These are phyloP conservation scores for Nesogale talazaci DNA, from an alignment of 2,113 vertebrate genomes.

Conservation along the genomic window DNA sequence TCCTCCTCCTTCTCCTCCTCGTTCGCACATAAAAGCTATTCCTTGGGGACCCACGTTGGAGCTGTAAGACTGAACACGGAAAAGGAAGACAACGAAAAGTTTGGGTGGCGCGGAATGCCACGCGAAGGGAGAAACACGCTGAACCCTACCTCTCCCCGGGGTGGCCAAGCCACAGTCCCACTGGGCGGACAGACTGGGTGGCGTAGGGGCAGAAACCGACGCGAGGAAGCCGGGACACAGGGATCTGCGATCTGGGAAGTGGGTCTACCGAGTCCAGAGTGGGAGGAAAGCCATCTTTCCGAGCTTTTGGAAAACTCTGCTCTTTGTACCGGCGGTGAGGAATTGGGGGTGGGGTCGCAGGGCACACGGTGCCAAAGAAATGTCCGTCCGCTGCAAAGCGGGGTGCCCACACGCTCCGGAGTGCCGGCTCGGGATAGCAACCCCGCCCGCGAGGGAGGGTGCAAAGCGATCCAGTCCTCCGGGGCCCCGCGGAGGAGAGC, in stretches of 20 bases:
- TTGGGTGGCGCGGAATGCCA: not conserved
- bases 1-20: not conserved
- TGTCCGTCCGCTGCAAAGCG: not conserved
- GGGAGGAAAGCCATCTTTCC: conserved; percentile 8
- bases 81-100: conserved; percentile 54
- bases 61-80: not conserved
- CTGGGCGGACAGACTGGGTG: not conserved
- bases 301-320: conserved; percentile 13
- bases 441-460: not conserved
- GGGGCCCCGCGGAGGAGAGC: not conserved
- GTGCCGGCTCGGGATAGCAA: not conserved
- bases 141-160: not conserved
- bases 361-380: conserved; percentile 19
- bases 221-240: not conserved
- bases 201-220: not conserved
- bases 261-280: not conserved
- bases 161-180: not conserved
- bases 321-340: conserved; percentile 16
- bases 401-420: not conserved
- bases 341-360: not conserved
- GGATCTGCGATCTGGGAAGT: not conserved
- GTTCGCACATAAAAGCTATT: not conserved
- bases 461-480: not conserved
- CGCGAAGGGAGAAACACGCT: not conserved
- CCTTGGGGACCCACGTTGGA: not conserved